Evolutionary conservation across 1,140 invertebrate species (phyloP).

Genomic region (Reticulitermes speratus): DNA sequence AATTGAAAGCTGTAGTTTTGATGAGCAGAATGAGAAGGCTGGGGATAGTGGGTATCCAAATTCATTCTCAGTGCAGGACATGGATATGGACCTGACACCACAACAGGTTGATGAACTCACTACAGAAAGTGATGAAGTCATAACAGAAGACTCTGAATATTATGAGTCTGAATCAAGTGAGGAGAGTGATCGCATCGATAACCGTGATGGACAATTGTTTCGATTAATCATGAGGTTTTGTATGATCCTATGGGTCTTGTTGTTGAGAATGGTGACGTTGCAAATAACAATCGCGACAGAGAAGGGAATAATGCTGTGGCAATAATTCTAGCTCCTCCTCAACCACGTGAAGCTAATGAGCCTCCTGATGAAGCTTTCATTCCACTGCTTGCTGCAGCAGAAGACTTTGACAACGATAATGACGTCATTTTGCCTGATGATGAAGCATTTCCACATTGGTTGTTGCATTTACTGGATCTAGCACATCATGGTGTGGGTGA

Average conservation of each 20-base stretch:
- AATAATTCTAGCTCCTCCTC: conserved; percentile 27
- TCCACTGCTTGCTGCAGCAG: conserved; percentile 23
- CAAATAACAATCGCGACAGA: conserved; percentile 56
- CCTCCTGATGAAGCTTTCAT: conserved; percentile 43
- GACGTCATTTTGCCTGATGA: not conserved
- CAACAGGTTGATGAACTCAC: conserved; percentile 40
- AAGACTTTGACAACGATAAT: conserved; percentile 34
- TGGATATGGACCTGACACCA: conserved; percentile 41
- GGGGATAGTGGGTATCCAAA: conserved; percentile 56
- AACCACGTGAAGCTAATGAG: conserved; percentile 37
- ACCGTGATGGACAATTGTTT: not conserved
- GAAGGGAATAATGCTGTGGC: conserved; percentile 54
- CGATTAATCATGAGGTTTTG: not conserved
- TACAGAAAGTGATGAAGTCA: conserved; percentile 36
- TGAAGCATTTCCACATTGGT: conserved; percentile 33
- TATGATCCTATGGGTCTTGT: not conserved
- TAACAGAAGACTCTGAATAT: conserved; percentile 28
- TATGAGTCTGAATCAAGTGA: conserved; percentile 31
- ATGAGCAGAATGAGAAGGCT: conserved; percentile 34
- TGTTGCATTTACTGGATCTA: conserved; percentile 26
- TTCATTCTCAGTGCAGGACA: conserved; percentile 47
- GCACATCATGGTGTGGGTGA: conserved; percentile 22
- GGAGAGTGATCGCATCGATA: conserved; percentile 1
- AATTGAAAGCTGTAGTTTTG: conserved; percentile 33
- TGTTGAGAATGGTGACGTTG: conserved; percentile 56